Evolutionary conservation across 2,888 invertebrate genomes (phyloP), one percentile per base, ranked within the genome.

Genomic region (Nipponacmea schrenckii): DNA sequence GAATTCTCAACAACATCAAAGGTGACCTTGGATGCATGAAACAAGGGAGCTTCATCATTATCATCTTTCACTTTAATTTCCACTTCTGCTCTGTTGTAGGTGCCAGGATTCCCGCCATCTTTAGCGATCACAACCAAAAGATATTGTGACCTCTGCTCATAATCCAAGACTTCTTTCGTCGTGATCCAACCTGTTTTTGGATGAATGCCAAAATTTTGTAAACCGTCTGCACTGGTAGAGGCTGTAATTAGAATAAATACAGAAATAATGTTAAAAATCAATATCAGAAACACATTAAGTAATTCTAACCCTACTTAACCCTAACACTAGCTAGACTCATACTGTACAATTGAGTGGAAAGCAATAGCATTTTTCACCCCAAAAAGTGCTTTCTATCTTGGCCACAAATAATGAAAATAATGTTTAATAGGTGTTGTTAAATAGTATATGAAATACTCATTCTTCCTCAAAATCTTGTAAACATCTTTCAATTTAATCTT

Each of bases 161-260:
- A 83, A 73, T 86, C 85, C 39, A 88, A 76, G 44, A 94, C 93
- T 85, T 93, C 93, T 85, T 93, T 93, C n/a, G 97, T 97, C 85
- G 94, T 93, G 78, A 97, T 94, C 81, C 95, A 92, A 66, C 97
- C 97, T 62, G 93, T 93, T 68, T 92, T 91, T 44, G 95, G 92
- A 90, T 97, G 95, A 82, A 97, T 95, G 77, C 93, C 92, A 90
- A 97, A 96, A 73, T 78, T 78, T 10, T 73, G 67, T 24, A 80
- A 48, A 15, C 74, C 77, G 31, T 72, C 62, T 27, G 62, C 26
- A 72, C 79, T 79, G 20, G 73, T 80, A 71, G 72, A 63, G 63
- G 64, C 20, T n/a, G 27, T 63, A 50, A 64, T 46, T 27, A 69
- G 66, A 24, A 71, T 62, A 68, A 26, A 46, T 44, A 2, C 4